Evolutionary conservation across 2,113 vertebrate species (phyloP).

Genomic region (Lepus americanus): DNA sequence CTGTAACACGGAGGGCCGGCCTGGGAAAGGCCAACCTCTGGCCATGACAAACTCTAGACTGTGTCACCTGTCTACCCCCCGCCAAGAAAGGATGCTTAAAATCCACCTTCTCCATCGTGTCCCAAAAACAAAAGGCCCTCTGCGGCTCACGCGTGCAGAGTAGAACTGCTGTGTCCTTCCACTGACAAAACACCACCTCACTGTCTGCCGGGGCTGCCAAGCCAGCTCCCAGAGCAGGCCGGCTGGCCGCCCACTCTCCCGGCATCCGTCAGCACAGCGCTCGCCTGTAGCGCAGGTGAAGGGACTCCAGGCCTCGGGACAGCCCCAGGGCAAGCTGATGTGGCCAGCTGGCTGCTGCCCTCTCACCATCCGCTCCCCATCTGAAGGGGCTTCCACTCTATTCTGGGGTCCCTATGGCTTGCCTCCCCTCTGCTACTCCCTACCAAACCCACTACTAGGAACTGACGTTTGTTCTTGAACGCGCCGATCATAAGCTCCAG

Average conservation of each 20-base stretch:
- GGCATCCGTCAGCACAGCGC: neutral
- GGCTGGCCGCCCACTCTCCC: neutral
- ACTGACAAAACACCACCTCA: neutral
- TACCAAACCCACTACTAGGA: neutral
- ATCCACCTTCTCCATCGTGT: neutral
- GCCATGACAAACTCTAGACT: neutral
- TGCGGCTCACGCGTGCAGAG: neutral
- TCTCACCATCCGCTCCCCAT: neutral
- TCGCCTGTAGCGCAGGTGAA: neutral
- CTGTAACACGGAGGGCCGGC: neutral
- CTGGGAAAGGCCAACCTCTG: neutral
- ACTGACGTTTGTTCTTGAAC: neutral
- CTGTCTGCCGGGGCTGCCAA: neutral
- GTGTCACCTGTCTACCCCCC: neutral
- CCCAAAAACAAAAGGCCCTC: conserved; percentile 29
- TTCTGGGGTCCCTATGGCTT: neutral
- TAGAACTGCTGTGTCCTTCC: neutral
- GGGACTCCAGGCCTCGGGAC: accelerated
- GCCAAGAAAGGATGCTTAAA: neutral
- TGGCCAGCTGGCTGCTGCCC: neutral
- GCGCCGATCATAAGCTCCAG: neutral
- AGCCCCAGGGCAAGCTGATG: neutral
- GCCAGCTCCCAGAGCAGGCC: neutral
- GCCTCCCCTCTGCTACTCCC: neutral
- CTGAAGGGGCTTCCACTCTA: neutral